phyloP scores from a whole-genome alignment of 2,888 invertebrate genomes.

The Prosopocoilus inquinatus region DNA sequence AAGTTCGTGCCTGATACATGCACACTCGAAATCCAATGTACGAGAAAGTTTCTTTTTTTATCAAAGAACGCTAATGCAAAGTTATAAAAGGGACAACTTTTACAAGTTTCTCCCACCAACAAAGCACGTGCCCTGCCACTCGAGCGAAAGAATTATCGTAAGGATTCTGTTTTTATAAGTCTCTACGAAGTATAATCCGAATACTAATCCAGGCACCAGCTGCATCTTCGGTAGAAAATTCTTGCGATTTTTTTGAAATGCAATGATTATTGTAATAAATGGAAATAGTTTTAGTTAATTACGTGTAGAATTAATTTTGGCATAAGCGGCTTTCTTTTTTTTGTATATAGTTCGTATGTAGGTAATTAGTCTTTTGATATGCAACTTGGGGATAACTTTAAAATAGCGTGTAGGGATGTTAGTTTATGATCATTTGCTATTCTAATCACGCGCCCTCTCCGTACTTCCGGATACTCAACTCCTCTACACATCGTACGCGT shows the following conservation, averaged over 20 bases:
- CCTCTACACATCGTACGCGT: too few relatives aligned
- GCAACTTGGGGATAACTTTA: too few relatives aligned
- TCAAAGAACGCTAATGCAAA: conserved; percentile 5
- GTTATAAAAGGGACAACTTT: conserved; percentile 13
- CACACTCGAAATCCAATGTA: conserved; percentile 3
- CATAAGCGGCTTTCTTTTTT: too few relatives aligned
- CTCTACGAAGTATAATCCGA: conserved; percentile 36
- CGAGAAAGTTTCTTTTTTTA: background rate
- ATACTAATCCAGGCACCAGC: conserved; percentile 41
- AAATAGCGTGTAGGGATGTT: too few relatives aligned
- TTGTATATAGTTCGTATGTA: too few relatives aligned
- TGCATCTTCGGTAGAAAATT: conserved; percentile 13
- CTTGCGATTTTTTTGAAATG: conserved; percentile 15
- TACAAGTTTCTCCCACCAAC: conserved; percentile 14
- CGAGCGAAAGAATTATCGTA: conserved; percentile 35
- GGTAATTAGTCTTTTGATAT: too few relatives aligned
- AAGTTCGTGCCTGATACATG: background rate
- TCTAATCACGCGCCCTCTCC: too few relatives aligned
- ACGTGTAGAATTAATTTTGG: too few relatives aligned
- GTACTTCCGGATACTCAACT: too few relatives aligned
- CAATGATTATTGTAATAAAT: too few relatives aligned
- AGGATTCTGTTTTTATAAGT: conserved; percentile 37
- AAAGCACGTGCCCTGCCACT: conserved; percentile 26
- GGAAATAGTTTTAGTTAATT: too few relatives aligned
- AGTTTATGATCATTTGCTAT: too few relatives aligned